Evolutionary conservation across 2,888 invertebrate species (phyloP), one percentile per base, ranked within the genome.

Genomic region (Dynastes maya): DNA sequence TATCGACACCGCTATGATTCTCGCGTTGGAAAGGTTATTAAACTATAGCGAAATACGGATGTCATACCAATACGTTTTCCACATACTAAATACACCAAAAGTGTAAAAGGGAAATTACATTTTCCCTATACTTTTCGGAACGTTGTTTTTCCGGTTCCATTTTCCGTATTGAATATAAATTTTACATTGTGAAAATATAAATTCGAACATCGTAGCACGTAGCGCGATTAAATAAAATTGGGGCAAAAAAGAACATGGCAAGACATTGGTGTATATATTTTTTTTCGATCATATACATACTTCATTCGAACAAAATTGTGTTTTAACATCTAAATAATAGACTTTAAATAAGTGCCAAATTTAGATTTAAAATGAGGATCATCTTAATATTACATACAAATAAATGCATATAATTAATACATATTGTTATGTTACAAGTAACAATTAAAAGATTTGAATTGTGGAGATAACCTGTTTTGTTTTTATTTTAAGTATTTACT

Each of bases 1-100:
- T 81, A 82, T 82, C 82, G 79, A 72, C 78, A 80, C 75, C 58
- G 81, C 80, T 76, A 81, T 81, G 79, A 78, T 81, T 82, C 81
- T 82, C 80, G 71, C 58, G 71, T 63, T 77, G 77, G 63, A 71
- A 5, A 63, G 71, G 71, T 63, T 70, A 77, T 77, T 77, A 77
- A 71, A 64, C 71, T 71, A 71, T 37, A 72, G 16, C 72, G 72
- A 58, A 72, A 29, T 58, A 13, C 58, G 72, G 58, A 71, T 61
- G 70, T 58, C 58, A 71, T 63, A 61, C 45, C 58, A 71, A 63
- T 77, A 70, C 61, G 77, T 51, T 53, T 63, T 61, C 77, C 77
- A 77, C 71, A 71, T 70, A 58, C 77, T 71, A 70, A 77, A 77
- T 77, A 49, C 64, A 63, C 45, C 27, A 63, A 51, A 76, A 77